Evolutionary conservation across 2,888 invertebrate genomes (phyloP), one percentile per base, ranked within the genome.

Genomic region (Ectobius pallidus): DNA sequence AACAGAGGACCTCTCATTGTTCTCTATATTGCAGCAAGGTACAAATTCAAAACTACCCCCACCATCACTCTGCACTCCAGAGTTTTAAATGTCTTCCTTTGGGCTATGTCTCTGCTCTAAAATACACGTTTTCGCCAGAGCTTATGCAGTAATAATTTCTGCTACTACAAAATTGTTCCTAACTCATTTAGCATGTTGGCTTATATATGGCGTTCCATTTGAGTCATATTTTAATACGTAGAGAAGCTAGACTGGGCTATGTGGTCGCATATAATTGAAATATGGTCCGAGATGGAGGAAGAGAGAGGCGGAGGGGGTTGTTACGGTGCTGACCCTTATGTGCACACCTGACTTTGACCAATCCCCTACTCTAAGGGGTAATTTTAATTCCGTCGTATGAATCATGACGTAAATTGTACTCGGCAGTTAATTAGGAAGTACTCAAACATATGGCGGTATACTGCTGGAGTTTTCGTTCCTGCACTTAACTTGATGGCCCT

Each of bases 321-420:
- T 58, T 58, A 58, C 58, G 58, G 58, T 30, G 58, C 46, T 46
- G 44, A 46, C 65, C 65, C 65, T 65, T 30, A 65, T 65, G 65
- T 65, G 65, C 65, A 65, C 65, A 65, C 65, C 65, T 65, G 65
- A 65, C 65, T 65, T 65, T 65, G 65, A 65, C 65, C 65, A 65
- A 65, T 65, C 65, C 65, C 18, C 65, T 65, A n/a, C n/a, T n/a
- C 65, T 46, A 44, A 65, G 65, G 65, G 63, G 30, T 30, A 9
- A 65, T 65, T 65, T 65, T 65, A 65, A 65, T 65, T 65, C 65
- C 27, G 30, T 65, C 9, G 30, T 65, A 65, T 65, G 44, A 65
- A 65, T 65, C 65, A 65, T 65, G 42, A n/a, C 44, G 65, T 65
- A 65, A 65, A 65, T 65, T 39, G 65, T 46, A 27, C 30, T 46